Conservation (phyloP, 2,888 invertebrate genomes). For the Theretra japonica region DNA sequence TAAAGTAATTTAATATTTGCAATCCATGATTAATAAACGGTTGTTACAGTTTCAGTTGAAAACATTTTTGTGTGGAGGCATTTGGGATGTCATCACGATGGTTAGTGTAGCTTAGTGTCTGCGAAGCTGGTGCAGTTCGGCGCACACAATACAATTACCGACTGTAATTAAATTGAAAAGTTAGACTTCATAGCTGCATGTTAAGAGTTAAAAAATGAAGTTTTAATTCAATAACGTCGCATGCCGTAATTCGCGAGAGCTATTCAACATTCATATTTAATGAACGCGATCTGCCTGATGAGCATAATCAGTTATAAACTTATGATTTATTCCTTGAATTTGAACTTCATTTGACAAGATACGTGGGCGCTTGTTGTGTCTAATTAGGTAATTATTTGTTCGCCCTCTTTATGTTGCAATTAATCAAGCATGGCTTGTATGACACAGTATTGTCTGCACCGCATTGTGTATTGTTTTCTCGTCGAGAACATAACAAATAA, state of each 20-base stretch:
- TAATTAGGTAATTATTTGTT: slow-evolving; percentile 17
- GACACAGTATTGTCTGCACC: slow-evolving; percentile 29
- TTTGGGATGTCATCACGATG: neutral
- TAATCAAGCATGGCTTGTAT: slow-evolving; percentile 36
- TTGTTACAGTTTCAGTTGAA: too few species aligned
- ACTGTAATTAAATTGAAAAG: slow-evolving; percentile 69
- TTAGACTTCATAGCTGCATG: slow-evolving; percentile 63
- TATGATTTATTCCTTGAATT: neutral
- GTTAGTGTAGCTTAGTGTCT: neutral
- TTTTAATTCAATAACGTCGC: slow-evolving; percentile 58
- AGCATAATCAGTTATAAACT: neutral
- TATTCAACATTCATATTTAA: slow-evolving; percentile 4
- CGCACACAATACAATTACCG: slow-evolving; percentile 59
- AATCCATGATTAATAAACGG: too few species aligned
- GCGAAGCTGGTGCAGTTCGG: slow-evolving; percentile 32
- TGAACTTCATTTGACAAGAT: neutral
- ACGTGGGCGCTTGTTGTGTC: neutral
- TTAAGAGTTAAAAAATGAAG: slow-evolving; percentile 63
- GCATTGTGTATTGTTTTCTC: slow-evolving; percentile 25
- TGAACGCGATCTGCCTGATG: neutral
- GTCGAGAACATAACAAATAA: slow-evolving; percentile 12
- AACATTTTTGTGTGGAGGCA: neutral
- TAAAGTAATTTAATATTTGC: too few species aligned
- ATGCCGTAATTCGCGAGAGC: too few species aligned
- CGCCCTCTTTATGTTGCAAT: slow-evolving; percentile 31